Evolutionary conservation across 2,113 vertebrate species (phyloP), one percentile per base, ranked within the genome.

Genomic region (Crypturellus undulatus): DNA sequence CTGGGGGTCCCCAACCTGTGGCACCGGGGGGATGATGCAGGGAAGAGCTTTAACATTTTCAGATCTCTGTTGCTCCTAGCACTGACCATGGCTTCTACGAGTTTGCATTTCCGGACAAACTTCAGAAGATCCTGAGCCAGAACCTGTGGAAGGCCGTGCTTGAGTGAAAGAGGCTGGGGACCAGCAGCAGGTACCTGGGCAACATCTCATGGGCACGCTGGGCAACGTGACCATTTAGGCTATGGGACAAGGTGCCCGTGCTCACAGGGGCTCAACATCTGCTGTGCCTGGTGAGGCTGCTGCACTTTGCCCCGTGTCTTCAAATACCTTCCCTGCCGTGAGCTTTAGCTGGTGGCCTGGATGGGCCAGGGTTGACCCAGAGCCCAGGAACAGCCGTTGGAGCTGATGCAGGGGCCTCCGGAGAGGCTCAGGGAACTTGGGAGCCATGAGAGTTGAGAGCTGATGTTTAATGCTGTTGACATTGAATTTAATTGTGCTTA

Each of bases 381-480:
- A 9, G 49, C 34, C 36, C 17, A 80, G 69, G 79, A 86, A 32
- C 56, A 6, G 43, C 7, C 4, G 4, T 10, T 40, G 32, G 40
- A 70, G 62, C 67, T 69, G 62, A 38, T 38, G 36, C 56, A 54
- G 28, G n/a, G 58, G 38, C 73, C 91, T 93, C 88, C 6, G 52
- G 69, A 89, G 83, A 88, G 78, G 58, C 54, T 72, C 65, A 60
- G 69, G 90, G 76, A 89, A 87, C 70, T 90, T 75, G 83, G 71
- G 72, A 76, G 90, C 62, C 95, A 3, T 86, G 79, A 88, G 89
- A 82, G 81, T 89, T 87, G 91, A 79, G 94, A 92, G 96, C 65
- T 94, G 92, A 92, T 96, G 90, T 88, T 96, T 94, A 96, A 93
- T 94, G 88, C 69, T 94, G 83, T 88, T 92, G 94, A 94, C 1